Percentiles rank a stretch among this genome's conserved stretches.
Evolutionary conservation across 92 coral and sea anemone species (phyloP).

Genomic region (Parazoanthus atlanticus): DNA sequence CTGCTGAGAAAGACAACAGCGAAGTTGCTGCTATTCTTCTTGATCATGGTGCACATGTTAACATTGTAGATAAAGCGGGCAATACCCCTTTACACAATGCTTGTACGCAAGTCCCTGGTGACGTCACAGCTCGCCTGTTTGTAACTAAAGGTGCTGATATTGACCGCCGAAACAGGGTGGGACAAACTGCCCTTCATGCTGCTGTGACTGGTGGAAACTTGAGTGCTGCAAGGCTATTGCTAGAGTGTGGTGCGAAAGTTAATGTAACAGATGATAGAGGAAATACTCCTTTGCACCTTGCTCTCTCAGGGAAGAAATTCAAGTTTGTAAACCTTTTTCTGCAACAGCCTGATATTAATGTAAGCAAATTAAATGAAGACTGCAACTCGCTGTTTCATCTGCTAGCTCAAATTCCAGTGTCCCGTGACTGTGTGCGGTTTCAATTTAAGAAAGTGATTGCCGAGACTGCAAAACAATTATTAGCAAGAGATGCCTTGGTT

Average conservation of each 20-base stretch:
- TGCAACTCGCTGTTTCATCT: slow-evolving; percentile 27
- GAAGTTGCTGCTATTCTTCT: slow-evolving; percentile 13
- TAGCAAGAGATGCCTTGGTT: slow-evolving; percentile 14
- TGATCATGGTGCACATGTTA: slow-evolving; percentile 17
- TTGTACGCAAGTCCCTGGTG: slow-evolving; percentile 12
- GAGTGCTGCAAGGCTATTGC: background rate
- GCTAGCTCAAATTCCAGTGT: slow-evolving; percentile 9
- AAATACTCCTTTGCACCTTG: background rate
- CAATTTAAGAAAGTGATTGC: background rate
- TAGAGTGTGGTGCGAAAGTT: slow-evolving; percentile 29
- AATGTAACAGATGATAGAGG: slow-evolving; percentile 24
- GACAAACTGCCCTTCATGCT: slow-evolving; percentile 32
- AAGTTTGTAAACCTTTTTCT: slow-evolving; percentile 7
- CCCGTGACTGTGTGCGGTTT: background rate
- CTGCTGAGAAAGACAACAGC: background rate
- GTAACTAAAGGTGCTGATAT: slow-evolving; percentile 9
- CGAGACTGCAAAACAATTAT: background rate
- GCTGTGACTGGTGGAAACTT: slow-evolving; percentile 10
- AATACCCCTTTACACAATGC: slow-evolving; percentile 27
- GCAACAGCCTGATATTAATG: background rate
- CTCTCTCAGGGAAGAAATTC: background rate
- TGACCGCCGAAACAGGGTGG: slow-evolving; percentile 3
- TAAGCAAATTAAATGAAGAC: slow-evolving; percentile 7
- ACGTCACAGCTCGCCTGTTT: background rate
- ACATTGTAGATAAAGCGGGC: background rate